Percentiles rank a stretch among this genome's conserved stretches.
These are phyloP conservation scores for Adelognathus sp. DNA, from an alignment of 2,888 invertebrate species.

Conservation along the genomic window DNA sequence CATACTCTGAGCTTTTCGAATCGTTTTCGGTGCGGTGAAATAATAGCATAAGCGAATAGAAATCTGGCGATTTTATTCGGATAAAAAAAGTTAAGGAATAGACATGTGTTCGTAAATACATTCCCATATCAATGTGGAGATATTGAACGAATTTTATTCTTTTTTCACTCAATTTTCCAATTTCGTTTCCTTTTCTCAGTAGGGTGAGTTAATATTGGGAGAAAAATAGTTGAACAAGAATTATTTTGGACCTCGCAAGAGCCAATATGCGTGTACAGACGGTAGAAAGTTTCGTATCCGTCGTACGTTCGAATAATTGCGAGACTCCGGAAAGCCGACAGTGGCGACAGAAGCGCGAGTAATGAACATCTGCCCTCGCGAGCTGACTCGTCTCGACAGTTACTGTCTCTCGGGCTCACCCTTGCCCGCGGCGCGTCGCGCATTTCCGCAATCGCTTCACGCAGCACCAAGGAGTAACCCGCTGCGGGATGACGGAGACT, in stretches of 20 bases:
- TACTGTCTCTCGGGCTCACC: conserved; percentile 3
- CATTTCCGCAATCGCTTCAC: conserved; percentile 23
- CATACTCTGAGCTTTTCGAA: no score
- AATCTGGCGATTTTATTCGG: no score
- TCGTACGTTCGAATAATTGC: conserved; percentile 4
- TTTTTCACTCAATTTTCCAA: no score
- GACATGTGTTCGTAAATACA: no score
- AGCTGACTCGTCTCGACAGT: background rate
- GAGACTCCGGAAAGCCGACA: conserved; percentile 23
- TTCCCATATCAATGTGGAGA: no score
- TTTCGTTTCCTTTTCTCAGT: no score
- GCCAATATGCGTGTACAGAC: conserved; percentile 26
- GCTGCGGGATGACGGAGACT: background rate
- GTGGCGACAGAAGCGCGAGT: conserved; percentile 14
- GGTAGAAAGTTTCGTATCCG: background rate
- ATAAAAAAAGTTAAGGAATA: no score
- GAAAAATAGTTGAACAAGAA: no score
- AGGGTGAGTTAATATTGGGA: no score
- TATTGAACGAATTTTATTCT: no score
- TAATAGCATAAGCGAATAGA: no score
- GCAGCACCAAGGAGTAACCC: background rate
- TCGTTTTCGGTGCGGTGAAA: no score
- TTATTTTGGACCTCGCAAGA: background rate
- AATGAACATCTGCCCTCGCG: conserved; percentile 56
- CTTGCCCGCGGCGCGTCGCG: conserved; percentile 12